Base-by-base conservation (phyloP, 1,140 invertebrate species). In the Solen grandis region DNA sequence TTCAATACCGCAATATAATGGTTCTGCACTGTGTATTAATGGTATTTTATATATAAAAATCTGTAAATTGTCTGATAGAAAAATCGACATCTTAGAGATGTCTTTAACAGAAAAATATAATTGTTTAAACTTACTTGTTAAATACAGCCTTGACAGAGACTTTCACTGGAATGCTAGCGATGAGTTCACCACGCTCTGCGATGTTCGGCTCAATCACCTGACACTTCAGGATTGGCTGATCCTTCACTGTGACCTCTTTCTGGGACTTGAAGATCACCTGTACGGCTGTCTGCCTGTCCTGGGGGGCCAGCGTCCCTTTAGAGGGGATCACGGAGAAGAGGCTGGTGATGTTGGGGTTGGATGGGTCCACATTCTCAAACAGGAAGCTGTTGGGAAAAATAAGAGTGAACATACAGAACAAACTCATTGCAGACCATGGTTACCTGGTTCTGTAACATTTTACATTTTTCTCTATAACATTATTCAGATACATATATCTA, bases 81-180 rank as follows among this genome's bases (percentile, higher is more conserved):
- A n/a, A n/a, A n/a, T n/a, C n/a, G n/a, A n/a, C n/a, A n/a, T n/a
- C n/a, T n/a, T n/a, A n/a, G n/a, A n/a, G n/a, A n/a, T n/a, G n/a
- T n/a, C n/a, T n/a, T n/a, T 29, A 35, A 63, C 38, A 46, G 10
- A 68, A 19, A 8, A 46, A 68, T 41, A 5, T 41, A 59, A 31
- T n/a, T 13, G 5, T 46, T 14, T 52, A 33, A 1, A 86, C 90
- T 87, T 86, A 92, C 91, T 92, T 92, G 86, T 88, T 91, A 81
- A 90, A 92, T 25, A 91, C 87, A 50, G 91, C 84, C 70, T 89
- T 89, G 13, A 90, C 91, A 35, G 91, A 91, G 5, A 93, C 83
- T 83, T 92, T 92, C 74, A 93, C 88, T 14, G 92, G 92, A 31
- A 93, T 92, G 60, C 85, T 90, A 13, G 92, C 92, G 59, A 93